phyloP scores from a whole-genome alignment of 2,113 vertebrate genomes.

The Eidolon helvum region DNA sequence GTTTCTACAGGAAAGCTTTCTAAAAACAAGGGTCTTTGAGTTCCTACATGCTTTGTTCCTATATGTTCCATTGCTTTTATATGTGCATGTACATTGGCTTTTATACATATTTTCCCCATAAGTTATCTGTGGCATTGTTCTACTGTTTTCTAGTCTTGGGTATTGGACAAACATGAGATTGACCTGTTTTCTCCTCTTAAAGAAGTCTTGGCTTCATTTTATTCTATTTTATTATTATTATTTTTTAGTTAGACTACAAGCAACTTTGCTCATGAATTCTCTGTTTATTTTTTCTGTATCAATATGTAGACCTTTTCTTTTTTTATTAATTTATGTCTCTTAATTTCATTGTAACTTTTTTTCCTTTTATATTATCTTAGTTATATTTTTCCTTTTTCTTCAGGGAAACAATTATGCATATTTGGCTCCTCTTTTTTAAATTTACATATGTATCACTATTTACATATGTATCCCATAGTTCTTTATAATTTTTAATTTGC shows the following conservation, averaged over 20 bases:
- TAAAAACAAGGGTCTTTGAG: neutral
- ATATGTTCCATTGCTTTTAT: neutral
- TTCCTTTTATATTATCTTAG: neutral
- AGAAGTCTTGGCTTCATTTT: neutral
- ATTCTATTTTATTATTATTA: neutral
- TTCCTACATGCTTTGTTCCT: neutral
- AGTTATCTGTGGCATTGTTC: neutral
- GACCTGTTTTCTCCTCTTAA: neutral
- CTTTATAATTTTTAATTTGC: neutral
- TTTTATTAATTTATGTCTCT: neutral
- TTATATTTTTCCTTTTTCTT: conserved; percentile 23
- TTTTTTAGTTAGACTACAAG: neutral
- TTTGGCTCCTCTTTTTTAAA: neutral
- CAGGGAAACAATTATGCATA: neutral
- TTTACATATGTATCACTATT: neutral
- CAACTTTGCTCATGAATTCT: neutral
- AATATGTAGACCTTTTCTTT: neutral
- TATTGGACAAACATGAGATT: neutral
- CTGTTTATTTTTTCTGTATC: neutral
- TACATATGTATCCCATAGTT: neutral
- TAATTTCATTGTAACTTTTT: neutral
- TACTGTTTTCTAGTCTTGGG: neutral
- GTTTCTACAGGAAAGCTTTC: neutral
- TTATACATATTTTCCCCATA: neutral
- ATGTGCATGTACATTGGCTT: neutral